These are phyloP conservation scores for Chloroceryle aenea DNA, from an alignment of 2,113 vertebrate genomes.

Conservation along the genomic window DNA sequence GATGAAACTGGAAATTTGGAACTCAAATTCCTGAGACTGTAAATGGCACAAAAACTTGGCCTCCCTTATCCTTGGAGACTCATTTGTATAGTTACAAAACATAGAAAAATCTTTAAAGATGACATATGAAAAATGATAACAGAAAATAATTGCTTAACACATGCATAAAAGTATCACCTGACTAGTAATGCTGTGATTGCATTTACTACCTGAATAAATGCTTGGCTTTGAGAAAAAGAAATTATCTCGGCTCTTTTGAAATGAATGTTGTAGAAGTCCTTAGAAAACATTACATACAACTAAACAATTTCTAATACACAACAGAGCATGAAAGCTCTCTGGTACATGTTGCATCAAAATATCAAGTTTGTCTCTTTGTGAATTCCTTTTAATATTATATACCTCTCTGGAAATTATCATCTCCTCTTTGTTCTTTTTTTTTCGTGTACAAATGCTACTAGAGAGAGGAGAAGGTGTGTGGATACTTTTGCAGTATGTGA, in stretches of 20 bases:
- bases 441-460: neutral
- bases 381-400: neutral
- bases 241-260: slow-evolving; percentile 18
- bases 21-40: neutral
- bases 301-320: slow-evolving; percentile 1
- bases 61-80: neutral
- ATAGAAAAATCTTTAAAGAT: neutral
- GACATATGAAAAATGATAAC: neutral
- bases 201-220: neutral
- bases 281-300: neutral
- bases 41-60: neutral
- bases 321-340: neutral
- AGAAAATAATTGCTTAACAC: slow-evolving; percentile 32
- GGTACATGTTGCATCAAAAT: neutral
- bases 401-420: neutral
- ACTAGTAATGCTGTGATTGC: neutral
- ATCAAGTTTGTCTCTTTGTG: neutral
- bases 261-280: neutral
- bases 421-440: neutral
- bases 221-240: neutral
- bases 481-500: neutral
- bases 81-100: neutral
- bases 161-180: neutral
- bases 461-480: neutral
- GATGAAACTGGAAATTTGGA: slow-evolving; percentile 19